These are phyloP conservation scores for Pteropus rufus DNA, from an alignment of 2,797 vertebrate genomes.

Conservation along the genomic window DNA sequence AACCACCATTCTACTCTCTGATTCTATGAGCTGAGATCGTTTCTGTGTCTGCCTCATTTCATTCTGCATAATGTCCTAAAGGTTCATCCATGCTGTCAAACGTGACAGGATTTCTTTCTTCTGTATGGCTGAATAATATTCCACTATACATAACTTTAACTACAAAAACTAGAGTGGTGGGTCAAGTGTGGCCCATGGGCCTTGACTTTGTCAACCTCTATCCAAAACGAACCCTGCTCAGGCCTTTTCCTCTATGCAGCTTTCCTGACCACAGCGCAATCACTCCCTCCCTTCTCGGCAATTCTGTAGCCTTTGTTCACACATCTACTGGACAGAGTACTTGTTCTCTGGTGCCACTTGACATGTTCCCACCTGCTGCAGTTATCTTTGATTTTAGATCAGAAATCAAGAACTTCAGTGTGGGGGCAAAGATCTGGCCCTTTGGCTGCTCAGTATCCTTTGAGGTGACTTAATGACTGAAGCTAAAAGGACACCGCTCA, in stretches of 20 bases:
- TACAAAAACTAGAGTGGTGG: not conserved
- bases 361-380: not conserved
- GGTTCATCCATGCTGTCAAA: not conserved
- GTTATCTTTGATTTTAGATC: not conserved
- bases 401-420: not conserved
- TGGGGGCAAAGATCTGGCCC: not conserved
- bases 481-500: not conserved
- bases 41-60: not conserved
- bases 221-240: too few species aligned
- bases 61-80: not conserved
- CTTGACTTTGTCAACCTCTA: not conserved
- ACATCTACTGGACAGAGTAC: rapidly evolving
- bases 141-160: not conserved
- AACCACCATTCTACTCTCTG: not conserved
- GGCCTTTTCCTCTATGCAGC: not conserved
- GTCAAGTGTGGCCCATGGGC: not conserved
- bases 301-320: not conserved
- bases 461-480: not conserved
- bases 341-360: not conserved
- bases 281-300: too few species aligned
- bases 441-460: not conserved
- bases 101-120: not conserved
- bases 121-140: not conserved
- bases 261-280: rapidly evolving
- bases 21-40: not conserved